phyloP scores from a whole-genome alignment of 1,140 invertebrate species.

The Drosophila bipectinata region DNA sequence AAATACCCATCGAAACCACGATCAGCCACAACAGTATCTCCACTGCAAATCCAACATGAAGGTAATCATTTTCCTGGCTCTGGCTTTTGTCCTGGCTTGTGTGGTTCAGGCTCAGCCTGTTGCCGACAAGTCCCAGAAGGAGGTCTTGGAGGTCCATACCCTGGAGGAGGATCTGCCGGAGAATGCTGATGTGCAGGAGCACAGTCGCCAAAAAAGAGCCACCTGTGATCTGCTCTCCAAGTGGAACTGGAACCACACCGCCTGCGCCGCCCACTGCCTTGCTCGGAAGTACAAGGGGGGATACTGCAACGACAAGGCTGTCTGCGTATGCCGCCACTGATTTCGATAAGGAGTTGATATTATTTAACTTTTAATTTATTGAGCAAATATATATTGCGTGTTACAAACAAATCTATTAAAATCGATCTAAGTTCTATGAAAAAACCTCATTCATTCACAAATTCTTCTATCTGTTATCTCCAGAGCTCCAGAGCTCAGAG shows the following conservation, averaged over 20 bases:
- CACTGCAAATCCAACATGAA: constrained; percentile 39
- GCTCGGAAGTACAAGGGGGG: constrained; percentile 54
- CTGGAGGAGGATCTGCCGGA: not conserved
- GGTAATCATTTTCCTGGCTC: constrained; percentile 26
- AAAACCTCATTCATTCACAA: not conserved
- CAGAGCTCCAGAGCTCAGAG: not conserved
- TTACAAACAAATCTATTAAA: too few species aligned
- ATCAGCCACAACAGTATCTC: constrained; percentile 20
- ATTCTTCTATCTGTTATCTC: not conserved
- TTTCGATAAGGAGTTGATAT: not conserved
- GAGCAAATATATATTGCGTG: not conserved
- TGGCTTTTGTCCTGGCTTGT: constrained; percentile 26
- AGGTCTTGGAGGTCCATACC: not conserved
- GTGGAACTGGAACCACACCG: constrained; percentile 56
- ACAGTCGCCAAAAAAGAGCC: constrained; percentile 68
- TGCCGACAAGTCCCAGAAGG: not conserved
- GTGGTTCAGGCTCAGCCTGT: constrained; percentile 42
- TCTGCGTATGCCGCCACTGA: constrained; percentile 66
- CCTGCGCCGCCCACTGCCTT: constrained; percentile 69
- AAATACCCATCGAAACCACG: constrained; percentile 20
- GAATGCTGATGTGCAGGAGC: not conserved
- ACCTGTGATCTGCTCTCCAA: constrained; percentile 71
- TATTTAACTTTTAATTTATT: not conserved
- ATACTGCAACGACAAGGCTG: constrained; percentile 58
- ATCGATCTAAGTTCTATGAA: not conserved